Conservation (phyloP, 2,888 invertebrate species). For the Cerceris ruficornis region DNA sequence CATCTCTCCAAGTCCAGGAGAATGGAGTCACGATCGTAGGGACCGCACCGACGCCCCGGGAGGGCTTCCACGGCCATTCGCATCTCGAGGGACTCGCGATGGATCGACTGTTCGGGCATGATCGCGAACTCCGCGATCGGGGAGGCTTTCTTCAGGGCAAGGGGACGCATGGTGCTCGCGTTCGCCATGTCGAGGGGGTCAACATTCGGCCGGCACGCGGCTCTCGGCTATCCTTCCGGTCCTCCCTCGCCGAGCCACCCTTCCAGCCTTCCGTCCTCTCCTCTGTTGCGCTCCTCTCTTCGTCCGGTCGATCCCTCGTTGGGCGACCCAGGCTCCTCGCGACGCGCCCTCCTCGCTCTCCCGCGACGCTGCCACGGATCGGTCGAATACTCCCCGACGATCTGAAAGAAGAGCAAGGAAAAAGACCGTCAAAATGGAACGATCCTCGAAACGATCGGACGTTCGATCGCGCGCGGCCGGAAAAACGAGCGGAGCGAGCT, state of each 20-base stretch:
- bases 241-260: neutral
- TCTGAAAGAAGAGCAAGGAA: no score
- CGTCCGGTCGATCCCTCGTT: no score
- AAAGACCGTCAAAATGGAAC: no score
- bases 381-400: no score
- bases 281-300: no score
- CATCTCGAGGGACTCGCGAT: no score
- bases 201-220: neutral
- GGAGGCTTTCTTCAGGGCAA: conserved; percentile 1
- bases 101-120: no score
- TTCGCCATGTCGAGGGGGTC: conserved; percentile 16
- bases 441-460: no score
- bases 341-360: no score
- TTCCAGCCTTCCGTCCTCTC: no score
- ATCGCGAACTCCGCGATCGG: conserved; percentile 13
- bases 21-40: neutral
- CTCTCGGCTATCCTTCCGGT: neutral
- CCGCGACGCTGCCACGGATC: no score
- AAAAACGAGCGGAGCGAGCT: neutral
- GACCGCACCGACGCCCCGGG: neutral
- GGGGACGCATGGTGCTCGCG: conserved; percentile 4
- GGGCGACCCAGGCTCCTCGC: no score
- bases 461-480: neutral
- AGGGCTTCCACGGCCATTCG: neutral
- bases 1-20: neutral